These are phyloP conservation scores for Trimorus sp. DNA, from an alignment of 2,888 invertebrate genomes.

Conservation along the genomic window DNA sequence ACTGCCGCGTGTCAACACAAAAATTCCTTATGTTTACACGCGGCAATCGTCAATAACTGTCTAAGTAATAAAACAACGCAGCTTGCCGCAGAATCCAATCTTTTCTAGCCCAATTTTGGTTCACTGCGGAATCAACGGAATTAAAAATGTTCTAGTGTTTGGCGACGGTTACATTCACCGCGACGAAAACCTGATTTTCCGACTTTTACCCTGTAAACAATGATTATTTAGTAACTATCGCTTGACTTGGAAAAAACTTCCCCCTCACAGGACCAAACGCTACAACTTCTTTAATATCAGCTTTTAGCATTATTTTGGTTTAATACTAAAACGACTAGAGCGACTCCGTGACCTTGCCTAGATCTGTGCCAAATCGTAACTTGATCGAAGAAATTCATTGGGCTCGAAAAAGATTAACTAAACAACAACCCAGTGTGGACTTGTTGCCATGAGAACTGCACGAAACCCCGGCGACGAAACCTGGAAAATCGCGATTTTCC, in stretches of 20 bases:
- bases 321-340: slow-evolving; percentile 8
- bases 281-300: neutral
- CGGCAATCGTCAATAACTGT: neutral
- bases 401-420: slow-evolving; percentile 10
- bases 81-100: neutral
- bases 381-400: neutral
- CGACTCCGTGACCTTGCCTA: neutral
- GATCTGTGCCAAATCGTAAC: neutral
- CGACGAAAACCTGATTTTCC: too few relatives aligned
- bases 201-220: too few relatives aligned
- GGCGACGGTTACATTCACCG: neutral
- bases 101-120: neutral
- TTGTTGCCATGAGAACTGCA: slow-evolving; percentile 5
- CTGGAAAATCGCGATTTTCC: neutral
- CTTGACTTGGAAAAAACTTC: too few relatives aligned
- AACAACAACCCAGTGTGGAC: slow-evolving; percentile 3
- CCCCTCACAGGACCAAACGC: neutral
- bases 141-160: slow-evolving; percentile 1
- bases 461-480: slow-evolving; percentile 33
- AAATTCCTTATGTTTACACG: too few relatives aligned
- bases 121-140: neutral
- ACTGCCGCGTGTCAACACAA: too few relatives aligned
- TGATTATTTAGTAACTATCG: too few relatives aligned
- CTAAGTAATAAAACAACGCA: slow-evolving; percentile 1
- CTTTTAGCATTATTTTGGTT: slow-evolving; percentile 40